Base-by-base conservation (phyloP, 2,113 vertebrate genomes). In the Montifringilla adamsi region DNA sequence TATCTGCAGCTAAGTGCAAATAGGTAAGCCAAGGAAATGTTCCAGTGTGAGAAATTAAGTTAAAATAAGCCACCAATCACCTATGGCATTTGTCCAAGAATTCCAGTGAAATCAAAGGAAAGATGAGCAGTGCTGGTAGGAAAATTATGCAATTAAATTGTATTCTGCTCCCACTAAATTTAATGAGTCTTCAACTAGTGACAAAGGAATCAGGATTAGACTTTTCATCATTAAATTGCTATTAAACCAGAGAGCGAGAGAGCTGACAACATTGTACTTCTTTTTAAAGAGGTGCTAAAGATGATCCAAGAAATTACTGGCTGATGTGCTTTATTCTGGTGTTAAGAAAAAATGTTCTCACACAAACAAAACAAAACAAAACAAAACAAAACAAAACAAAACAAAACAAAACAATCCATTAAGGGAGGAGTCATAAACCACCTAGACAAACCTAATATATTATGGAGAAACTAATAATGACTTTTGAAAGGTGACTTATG, bases 251-350 rank as follows among this genome's bases (percentile, higher is more conserved):
- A 67, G 26, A 62, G n/a, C 3, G 0, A 84, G 55, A 75, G 27
- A 53, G 18, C 60, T 94, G 91, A 92, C 94, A 96, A 87, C 70
- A 47, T 55, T 85, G 79, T 94, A 92, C 43, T 93, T 84, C 79
- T 86, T 85, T 95, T 94, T 96, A 92, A 93, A 89, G 86, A 94
- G 78, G 85, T 93, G 75, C 58, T 95, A 95, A 95, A 94, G 66
- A 88, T 89, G 72, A 96, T 90, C 47, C 79, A 93, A 91, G 69
- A 84, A 96, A 91, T 90, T 94, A 95, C 39, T 93, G 70, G 56
- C 58, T 88, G 43, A 49, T 84, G 60, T 60, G 22, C 14, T 90
- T 93, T 86, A 53, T 59, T 52, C 24, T 39, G 17, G 69, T 63
- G 64, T 90, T 95, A 75, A 49, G 30, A 80, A 37, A 89, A 93